phyloP scores from a whole-genome alignment of 2,797 vertebrate species.

The Sparus aurata region DNA sequence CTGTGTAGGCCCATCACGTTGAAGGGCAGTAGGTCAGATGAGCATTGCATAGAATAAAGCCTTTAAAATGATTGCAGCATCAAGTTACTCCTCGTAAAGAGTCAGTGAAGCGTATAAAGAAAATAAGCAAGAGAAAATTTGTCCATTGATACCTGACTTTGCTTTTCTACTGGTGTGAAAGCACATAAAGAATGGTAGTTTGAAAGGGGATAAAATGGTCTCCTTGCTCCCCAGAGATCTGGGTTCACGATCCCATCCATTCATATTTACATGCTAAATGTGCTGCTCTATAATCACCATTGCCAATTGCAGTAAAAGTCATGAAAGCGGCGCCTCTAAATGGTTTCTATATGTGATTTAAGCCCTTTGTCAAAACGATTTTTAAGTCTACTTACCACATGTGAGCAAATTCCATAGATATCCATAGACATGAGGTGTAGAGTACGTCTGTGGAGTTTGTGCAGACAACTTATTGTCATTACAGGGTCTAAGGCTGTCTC shows the following conservation, averaged over 20 bases:
- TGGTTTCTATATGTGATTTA: constrained; percentile 61
- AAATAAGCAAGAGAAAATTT: constrained; percentile 30
- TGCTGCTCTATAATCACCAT: constrained; percentile 57
- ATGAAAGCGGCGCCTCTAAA: constrained; percentile 61
- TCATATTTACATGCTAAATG: constrained; percentile 56
- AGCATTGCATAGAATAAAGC: constrained; percentile 26
- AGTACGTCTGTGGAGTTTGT: constrained; percentile 32
- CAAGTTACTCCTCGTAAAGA: constrained; percentile 10
- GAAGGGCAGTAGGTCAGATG: constrained; percentile 52
- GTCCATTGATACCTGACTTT: constrained; percentile 23
- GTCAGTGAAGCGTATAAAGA: constrained; percentile 31
- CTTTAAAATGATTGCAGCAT: constrained; percentile 29
- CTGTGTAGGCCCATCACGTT: constrained; percentile 29
- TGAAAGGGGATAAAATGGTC: constrained; percentile 27
- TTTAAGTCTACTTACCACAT: constrained; percentile 56
- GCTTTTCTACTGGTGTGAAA: constrained; percentile 40
- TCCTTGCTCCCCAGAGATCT: constrained; percentile 10
- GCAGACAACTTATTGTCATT: constrained; percentile 50
- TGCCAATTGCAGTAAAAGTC: constrained; percentile 62
- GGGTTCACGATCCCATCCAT: constrained; percentile 28
- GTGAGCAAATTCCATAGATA: constrained; percentile 58
- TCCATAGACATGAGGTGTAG: constrained; percentile 23
- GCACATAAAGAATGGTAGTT: constrained; percentile 23
- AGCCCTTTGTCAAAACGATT: constrained; percentile 66
- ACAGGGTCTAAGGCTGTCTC: constrained; percentile 56